phyloP scores from a whole-genome alignment of 2,888 invertebrate species.

The Malthinus flaveolus region DNA sequence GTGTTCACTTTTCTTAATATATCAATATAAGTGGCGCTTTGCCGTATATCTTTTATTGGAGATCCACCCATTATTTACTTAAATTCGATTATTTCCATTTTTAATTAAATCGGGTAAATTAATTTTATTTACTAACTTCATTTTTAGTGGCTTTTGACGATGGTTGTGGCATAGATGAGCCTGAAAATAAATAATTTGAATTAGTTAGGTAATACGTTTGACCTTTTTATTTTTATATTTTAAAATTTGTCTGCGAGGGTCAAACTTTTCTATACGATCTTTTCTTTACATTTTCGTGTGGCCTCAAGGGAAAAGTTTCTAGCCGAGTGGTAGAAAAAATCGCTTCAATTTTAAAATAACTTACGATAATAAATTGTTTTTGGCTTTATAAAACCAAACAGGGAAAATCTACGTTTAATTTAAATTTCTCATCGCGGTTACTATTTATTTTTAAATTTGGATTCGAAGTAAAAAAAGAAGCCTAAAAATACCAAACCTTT shows the following conservation, averaged over 20 bases:
- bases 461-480: too few relatives aligned
- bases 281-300: background rate
- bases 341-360: slow-evolving; percentile 4
- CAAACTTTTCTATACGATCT: background rate
- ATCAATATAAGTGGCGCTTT: slow-evolving; percentile 35
- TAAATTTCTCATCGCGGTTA: too few relatives aligned
- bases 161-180: too few relatives aligned
- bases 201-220: too few relatives aligned
- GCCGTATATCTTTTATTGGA: slow-evolving; percentile 37
- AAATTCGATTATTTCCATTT: background rate
- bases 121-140: too few relatives aligned
- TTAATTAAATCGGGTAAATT: too few relatives aligned
- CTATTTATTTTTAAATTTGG: too few relatives aligned
- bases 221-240: too few relatives aligned
- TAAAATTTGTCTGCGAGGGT: too few relatives aligned
- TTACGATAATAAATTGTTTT: slow-evolving; percentile 2
- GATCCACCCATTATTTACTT: slow-evolving; percentile 38
- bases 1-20: slow-evolving; percentile 33
- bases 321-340: background rate
- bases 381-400: background rate
- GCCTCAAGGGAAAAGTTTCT: background rate
- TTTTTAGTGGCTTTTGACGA: background rate
- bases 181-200: too few relatives aligned
- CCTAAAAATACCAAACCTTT: too few relatives aligned
- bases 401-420: too few relatives aligned